phyloP scores from a whole-genome alignment of 2,888 invertebrate genomes.

The Volucella inanis region DNA sequence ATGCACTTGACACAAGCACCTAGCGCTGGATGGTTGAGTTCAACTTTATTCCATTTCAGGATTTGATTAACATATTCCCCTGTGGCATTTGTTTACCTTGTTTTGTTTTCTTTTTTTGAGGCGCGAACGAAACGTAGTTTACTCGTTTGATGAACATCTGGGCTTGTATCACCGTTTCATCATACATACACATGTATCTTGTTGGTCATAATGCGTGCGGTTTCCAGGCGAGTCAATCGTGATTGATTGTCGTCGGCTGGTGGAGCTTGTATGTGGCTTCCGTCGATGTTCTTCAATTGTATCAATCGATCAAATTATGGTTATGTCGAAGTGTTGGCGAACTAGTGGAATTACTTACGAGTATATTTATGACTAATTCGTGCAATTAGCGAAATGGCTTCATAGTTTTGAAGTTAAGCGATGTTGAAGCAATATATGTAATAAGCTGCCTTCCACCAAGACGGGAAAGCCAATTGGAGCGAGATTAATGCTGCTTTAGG shows the following conservation, averaged over 20 bases:
- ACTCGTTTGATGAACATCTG: neutral
- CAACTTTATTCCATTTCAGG: no score
- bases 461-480: no score
- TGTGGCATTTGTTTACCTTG: neutral
- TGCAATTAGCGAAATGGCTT: no score
- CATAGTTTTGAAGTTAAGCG: no score
- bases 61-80: neutral
- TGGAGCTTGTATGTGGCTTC: no score
- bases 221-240: conserved; percentile 8
- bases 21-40: no score
- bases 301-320: neutral
- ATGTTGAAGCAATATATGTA: no score
- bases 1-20: conserved; percentile 9
- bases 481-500: no score
- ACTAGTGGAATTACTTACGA: no score
- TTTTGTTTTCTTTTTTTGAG: neutral
- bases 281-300: neutral
- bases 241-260: conserved; percentile 6
- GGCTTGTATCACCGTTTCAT: conserved; percentile 2
- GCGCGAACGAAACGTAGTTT: neutral
- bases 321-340: neutral
- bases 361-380: no score
- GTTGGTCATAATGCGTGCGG: neutral
- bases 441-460: no score
- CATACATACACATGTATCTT: neutral